phyloP scores from a whole-genome alignment of 35 echinoderm and acorn worm species.

The Lytechinus pictus region DNA sequence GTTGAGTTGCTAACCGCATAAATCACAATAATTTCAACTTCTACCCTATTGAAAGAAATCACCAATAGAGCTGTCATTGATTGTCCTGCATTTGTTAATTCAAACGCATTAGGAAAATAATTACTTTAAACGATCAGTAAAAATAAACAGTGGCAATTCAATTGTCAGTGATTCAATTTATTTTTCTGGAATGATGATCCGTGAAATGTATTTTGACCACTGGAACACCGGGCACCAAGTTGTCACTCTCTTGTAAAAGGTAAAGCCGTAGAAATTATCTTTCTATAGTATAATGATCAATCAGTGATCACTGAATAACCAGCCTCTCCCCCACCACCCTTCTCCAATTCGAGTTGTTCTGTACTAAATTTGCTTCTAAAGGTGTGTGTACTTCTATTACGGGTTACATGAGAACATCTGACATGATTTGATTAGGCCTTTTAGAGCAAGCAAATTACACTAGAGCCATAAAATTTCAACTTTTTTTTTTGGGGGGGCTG shows the following conservation, averaged over 20 bases:
- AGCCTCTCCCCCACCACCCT: background rate
- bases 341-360: background rate
- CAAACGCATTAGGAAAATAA: background rate
- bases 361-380: no score
- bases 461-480: no score
- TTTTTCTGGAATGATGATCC: background rate
- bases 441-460: no score
- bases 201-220: conserved; percentile 12
- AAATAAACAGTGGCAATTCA: background rate
- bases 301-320: background rate
- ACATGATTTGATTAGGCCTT: no score
- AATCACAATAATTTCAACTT: background rate
- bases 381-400: no score
- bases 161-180: background rate
- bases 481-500: no score
- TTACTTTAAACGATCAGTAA: background rate
- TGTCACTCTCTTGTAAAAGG: background rate
- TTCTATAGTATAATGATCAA: background rate
- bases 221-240: background rate
- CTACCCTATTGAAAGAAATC: background rate
- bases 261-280: background rate
- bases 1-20: background rate
- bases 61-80: background rate
- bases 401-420: no score
- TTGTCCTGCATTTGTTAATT: background rate